Base-by-base conservation (phyloP, 2,888 invertebrate species). In the Chouioia cunea region DNA sequence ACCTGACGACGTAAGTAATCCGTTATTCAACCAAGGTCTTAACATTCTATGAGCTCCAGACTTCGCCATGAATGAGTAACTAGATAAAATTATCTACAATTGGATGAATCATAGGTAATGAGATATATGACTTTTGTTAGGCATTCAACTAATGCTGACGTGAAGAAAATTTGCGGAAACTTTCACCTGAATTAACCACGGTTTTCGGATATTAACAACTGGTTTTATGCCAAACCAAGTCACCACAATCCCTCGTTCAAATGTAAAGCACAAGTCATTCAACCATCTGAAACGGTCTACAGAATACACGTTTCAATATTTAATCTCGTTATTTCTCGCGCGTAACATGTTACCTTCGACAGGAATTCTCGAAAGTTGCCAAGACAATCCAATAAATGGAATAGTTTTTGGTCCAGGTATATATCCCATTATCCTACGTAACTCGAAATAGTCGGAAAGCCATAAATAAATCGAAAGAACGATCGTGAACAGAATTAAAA, bases 181-280 rank as follows among this genome's bases (percentile, higher is more conserved):
- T 36, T 36, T 76, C 75, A 81, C 82, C 77, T 81, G 77, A 15
- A 79, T 50, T 48, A 78, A 75, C 56, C 77, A 74, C 4, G 82
- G 80, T 60, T 78, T 78, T 4, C 71, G 76, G 22, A 82, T 53
- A 46, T 78, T 75, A 0, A 80, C 70, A 4, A 65, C 56, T 14
- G 75, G 73, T 0, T 48, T 16, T 4, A 27, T 16, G 1, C 77
- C 79, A 18, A 80, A 4, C 79, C 80, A 79, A 1, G 70, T 47
- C 54, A 73, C 67, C 2, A 77, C 76, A 27, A 80, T 75, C 56
- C 79, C 80, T 53, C 73, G 65, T 64, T 79, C 71, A 46, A 70
- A 78, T 16, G 69, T 22, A 43, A 70, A 64, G 20, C 76, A 75
- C 4, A 77, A 4, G 18, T 77, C 66, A 36, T 63, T 64, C 10